These are phyloP conservation scores for Tragulus kanchil DNA, from an alignment of 2,113 vertebrate genomes.

Conservation along the genomic window DNA sequence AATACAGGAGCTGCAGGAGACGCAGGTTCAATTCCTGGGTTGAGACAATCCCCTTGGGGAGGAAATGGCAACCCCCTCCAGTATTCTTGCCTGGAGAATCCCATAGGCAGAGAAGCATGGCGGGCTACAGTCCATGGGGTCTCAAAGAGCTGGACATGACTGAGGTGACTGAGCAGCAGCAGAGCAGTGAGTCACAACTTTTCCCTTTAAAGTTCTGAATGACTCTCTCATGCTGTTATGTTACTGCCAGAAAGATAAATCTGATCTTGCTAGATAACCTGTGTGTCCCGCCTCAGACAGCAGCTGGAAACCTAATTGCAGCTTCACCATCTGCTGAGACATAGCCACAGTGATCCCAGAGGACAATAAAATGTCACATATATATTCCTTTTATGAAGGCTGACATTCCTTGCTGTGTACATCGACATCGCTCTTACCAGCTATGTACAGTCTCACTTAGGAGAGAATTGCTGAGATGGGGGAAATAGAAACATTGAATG, in stretches of 20 bases:
- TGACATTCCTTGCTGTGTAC: not conserved
- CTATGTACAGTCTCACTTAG: not conserved
- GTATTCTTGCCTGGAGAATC: not conserved
- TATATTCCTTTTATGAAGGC: not conserved
- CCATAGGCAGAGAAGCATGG: not conserved
- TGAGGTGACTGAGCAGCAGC: not conserved
- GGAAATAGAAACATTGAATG: not conserved
- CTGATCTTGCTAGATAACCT: not conserved
- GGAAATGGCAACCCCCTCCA: not conserved
- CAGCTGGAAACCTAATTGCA: not conserved
- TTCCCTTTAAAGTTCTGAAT: constrained; percentile 34
- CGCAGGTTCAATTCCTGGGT: not conserved
- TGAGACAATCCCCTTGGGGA: not conserved
- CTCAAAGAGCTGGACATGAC: not conserved
- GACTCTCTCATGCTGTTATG: not conserved
- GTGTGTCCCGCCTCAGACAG: not conserved
- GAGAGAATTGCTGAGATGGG: constrained; percentile 15
- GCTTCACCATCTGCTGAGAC: constrained; percentile 1
- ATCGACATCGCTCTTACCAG: constrained; percentile 2
- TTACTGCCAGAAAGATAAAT: constrained; percentile 3
- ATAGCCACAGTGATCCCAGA: not conserved
- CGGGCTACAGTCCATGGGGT: not conserved
- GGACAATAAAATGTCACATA: not conserved
- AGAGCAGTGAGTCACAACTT: not conserved
- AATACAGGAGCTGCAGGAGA: not conserved